These are phyloP conservation scores for Hippolais icterina DNA, from an alignment of 2,113 vertebrate species.

Conservation along the genomic window DNA sequence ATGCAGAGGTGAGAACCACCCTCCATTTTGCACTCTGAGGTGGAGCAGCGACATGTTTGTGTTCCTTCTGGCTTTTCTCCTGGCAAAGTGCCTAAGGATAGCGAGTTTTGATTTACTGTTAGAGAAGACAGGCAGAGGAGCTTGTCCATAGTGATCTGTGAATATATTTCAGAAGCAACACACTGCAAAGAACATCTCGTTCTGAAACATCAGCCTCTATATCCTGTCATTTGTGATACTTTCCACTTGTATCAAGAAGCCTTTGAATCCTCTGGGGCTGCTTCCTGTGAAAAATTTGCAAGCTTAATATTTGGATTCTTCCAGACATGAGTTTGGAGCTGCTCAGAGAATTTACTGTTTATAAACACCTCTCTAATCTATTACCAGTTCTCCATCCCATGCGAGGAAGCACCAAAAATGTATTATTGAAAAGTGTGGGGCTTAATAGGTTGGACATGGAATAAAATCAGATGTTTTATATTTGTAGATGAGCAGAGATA, in stretches of 20 bases:
- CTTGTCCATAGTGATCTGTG: not conserved
- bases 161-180: fast-evolving
- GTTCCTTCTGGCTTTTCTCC: not conserved
- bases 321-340: not conserved
- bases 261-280: not conserved
- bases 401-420: not conserved
- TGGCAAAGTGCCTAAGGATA: not conserved
- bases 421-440: not conserved
- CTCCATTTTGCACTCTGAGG: not conserved
- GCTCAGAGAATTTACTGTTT: not conserved
- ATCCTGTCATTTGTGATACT: fast-evolving
- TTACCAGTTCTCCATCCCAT: not conserved
- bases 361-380: not conserved
- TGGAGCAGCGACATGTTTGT: too few species aligned
- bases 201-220: not conserved
- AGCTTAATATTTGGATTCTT: not conserved
- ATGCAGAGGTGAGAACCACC: fast-evolving
- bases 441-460: not conserved
- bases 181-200: not conserved
- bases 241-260: not conserved
- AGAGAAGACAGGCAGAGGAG: not conserved
- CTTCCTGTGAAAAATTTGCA: not conserved
- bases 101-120: not conserved
- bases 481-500: not conserved
- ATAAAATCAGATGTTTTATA: not conserved